Evolutionary conservation across 2,888 invertebrate genomes (phyloP).

Genomic region (Orthosia gothica): DNA sequence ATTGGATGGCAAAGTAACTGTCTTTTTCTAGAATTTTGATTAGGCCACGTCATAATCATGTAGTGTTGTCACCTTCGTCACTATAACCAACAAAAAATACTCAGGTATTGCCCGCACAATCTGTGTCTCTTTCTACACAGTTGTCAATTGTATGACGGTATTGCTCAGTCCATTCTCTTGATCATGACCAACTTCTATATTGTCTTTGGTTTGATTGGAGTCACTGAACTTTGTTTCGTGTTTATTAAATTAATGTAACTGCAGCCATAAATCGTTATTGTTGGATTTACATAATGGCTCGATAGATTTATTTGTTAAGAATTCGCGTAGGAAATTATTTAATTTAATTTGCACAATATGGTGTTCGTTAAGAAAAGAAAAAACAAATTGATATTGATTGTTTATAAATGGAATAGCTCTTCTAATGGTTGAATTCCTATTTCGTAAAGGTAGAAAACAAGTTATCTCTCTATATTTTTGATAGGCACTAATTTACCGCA

Average conservation of each 20-base stretch:
- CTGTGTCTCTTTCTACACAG: neutral
- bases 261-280: conserved; percentile 42
- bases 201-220: conserved; percentile 45
- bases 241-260: conserved; percentile 35
- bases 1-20: neutral
- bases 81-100: neutral
- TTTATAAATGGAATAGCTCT: conserved; percentile 13
- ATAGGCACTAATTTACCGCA: neutral
- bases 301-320: conserved; percentile 25
- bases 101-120: neutral
- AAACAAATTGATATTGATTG: conserved; percentile 30
- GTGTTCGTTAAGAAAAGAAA: conserved; percentile 3
- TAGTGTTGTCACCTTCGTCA: neutral
- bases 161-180: neutral
- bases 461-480: neutral
- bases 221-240: conserved; percentile 56
- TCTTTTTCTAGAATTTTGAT: neutral
- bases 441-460: neutral
- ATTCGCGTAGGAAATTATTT: conserved; percentile 14
- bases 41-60: neutral
- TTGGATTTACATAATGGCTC: conserved; percentile 40
- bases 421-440: neutral
- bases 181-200: conserved; percentile 1
- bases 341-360: conserved; percentile 31
- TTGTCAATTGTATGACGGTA: neutral